These are phyloP conservation scores for Globia sparganii DNA, from an alignment of 2,888 invertebrate genomes.

Conservation along the genomic window DNA sequence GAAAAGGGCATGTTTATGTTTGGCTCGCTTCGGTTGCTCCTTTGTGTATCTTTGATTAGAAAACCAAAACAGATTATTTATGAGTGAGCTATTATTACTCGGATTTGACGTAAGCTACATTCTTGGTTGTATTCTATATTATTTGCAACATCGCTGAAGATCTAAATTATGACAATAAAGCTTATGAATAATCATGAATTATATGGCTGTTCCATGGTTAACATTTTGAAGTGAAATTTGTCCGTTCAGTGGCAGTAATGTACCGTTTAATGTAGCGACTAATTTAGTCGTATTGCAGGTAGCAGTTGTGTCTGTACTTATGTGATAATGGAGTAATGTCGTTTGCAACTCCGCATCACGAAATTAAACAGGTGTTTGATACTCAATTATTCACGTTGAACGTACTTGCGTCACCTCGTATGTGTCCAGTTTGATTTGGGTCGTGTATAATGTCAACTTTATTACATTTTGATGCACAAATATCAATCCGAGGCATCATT, in stretches of 20 bases:
- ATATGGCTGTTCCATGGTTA: neutral
- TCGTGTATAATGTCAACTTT: neutral
- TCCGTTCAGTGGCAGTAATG: neutral
- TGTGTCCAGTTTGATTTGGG: constrained; percentile 17
- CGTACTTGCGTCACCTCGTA: constrained; percentile 4
- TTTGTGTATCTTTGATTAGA: constrained; percentile 10
- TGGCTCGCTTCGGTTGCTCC: neutral
- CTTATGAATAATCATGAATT: neutral
- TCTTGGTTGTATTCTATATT: neutral
- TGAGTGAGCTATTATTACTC: neutral
- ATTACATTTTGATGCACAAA: neutral
- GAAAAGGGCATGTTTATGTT: constrained; percentile 14
- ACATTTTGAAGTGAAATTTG: neutral
- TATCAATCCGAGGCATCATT: neutral
- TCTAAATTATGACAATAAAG: neutral
- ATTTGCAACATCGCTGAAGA: neutral
- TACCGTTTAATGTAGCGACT: constrained; percentile 16
- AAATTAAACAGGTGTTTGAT: constrained; percentile 38
- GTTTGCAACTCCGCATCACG: constrained; percentile 25
- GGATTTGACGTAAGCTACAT: neutral
- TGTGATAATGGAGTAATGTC: constrained; percentile 33
- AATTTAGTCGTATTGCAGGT: constrained; percentile 22
- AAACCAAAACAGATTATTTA: constrained; percentile 20
- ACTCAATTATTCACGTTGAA: constrained; percentile 40
- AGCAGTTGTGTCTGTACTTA: neutral